Evolutionary conservation across 1,140 invertebrate genomes (phyloP).

Genomic region (Nautilus pompilius): DNA sequence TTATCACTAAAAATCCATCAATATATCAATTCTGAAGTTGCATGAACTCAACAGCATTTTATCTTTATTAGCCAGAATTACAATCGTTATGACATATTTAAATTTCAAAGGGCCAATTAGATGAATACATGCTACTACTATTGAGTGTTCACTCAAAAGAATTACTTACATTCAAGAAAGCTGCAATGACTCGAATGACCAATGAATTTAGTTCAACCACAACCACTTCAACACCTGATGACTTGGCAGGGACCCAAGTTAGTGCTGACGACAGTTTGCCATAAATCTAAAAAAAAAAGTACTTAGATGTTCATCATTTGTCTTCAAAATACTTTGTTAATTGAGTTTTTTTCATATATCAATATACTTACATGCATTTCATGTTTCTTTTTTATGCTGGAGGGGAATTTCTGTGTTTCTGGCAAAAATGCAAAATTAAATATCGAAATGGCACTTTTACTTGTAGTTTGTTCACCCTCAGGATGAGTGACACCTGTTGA

Average conservation of each 20-base stretch:
- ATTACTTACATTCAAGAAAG: conserved; percentile 58
- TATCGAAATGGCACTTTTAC: too few relatives aligned
- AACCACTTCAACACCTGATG: conserved; percentile 62
- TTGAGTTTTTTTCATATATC: neutral
- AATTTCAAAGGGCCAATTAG: too few relatives aligned
- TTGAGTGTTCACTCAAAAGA: too few relatives aligned
- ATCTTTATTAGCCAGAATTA: too few relatives aligned
- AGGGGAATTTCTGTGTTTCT: conserved; percentile 19
- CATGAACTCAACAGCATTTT: too few relatives aligned
- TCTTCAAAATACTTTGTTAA: neutral
- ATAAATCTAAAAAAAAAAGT: conserved; percentile 55
- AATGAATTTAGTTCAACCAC: conserved; percentile 60
- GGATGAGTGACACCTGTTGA: too few relatives aligned
- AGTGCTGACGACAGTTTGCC: conserved; percentile 60
- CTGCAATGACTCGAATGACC: conserved; percentile 61
- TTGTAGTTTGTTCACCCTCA: too few relatives aligned
- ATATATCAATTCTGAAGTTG: too few relatives aligned
- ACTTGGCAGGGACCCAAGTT: conserved; percentile 61
- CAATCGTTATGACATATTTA: too few relatives aligned
- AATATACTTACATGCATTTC: conserved; percentile 25
- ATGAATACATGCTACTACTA: too few relatives aligned
- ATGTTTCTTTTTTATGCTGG: conserved; percentile 20
- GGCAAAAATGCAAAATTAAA: too few relatives aligned
- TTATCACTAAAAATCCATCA: too few relatives aligned
- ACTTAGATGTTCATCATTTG: conserved; percentile 3